Evolutionary conservation across 2,113 vertebrate species (phyloP).

Genomic region (Bufo bufo): DNA sequence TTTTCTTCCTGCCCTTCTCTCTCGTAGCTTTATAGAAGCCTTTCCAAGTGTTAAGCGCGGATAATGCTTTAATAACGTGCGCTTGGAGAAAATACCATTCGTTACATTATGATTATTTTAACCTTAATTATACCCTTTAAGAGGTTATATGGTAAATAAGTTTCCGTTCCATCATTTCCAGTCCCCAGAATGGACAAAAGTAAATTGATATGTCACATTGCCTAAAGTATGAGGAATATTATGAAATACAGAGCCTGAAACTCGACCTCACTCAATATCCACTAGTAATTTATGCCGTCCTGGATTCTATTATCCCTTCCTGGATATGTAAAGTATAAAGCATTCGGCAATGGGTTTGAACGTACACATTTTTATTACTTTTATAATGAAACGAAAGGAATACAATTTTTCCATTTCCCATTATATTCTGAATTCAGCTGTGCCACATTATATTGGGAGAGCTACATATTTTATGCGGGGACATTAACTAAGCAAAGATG

Average conservation of each 20-base stretch:
- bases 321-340: conserved; percentile 68
- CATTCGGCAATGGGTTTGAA: conserved; percentile 65
- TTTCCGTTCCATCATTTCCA: conserved; percentile 63
- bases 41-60: conserved; percentile 53
- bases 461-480: conserved; percentile 56
- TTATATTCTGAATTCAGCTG: conserved; percentile 57
- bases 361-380: conserved; percentile 67
- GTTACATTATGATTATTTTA: conserved; percentile 61
- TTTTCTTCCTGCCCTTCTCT: not conserved
- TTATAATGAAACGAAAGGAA: conserved; percentile 65
- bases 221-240: conserved; percentile 70
- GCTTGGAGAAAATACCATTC: conserved; percentile 33
- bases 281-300: conserved; percentile 68
- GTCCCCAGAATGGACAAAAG: conserved; percentile 62
- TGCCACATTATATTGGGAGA: conserved; percentile 45
- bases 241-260: conserved; percentile 63
- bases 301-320: conserved; percentile 65
- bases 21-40: conserved; percentile 29
- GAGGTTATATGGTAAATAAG: conserved; percentile 58
- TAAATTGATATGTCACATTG: conserved; percentile 71
- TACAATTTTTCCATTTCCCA: conserved; percentile 70
- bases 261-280: conserved; percentile 52
- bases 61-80: conserved; percentile 37
- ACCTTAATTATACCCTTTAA: conserved; percentile 70
- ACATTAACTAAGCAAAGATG: conserved; percentile 57